Base-by-base conservation (phyloP, 2,113 vertebrate genomes). In the Solenodon paradoxus region DNA sequence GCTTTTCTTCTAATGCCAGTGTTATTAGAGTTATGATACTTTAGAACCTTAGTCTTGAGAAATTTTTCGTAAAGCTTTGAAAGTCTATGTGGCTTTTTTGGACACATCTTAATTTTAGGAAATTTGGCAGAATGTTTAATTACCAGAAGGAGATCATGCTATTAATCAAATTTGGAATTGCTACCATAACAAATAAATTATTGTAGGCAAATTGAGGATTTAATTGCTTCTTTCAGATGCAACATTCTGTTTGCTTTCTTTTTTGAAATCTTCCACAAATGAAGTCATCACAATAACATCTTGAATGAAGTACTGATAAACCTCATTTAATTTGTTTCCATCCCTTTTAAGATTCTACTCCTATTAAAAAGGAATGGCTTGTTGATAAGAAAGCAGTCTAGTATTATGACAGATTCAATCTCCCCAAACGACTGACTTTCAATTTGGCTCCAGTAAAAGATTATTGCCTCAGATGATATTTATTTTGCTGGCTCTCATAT, bases 131-230 rank as follows among this genome's bases (percentile, higher is more conserved):
- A 95, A 88, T 71, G 40, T 78, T 88, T 95, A 94, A 92, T 95
- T 96, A 78, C 5, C 84, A 96, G 64, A 95, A 87, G 69, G 64
- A 89, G 49, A 87, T 81, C 17, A 45, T 69, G 15, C 26, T 90
- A 95, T 96, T 92, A 97, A 96, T 97, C 92, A 97, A 82, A 90
- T 84, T 88, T 96, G 71, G 64, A 92, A 91, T 94, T 90, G 94
- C 88, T 90, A 94, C 55, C 45, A 80, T 94, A 92, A 94, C 42
- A 96, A 95, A 93, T 96, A 96, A 97, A 92, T 69, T 47, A 92
- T 90, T 92, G 84, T 96, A 94, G n/a, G 63, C 71, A 90, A 96
- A 96, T 77, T 95, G 92, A 93, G 79, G 68, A 95, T 93, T 94
- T 97, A 96, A 97, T 97, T 97, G 80, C 69, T 95, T 96, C 87